Base-by-base conservation (phyloP, 2,113 vertebrate species). In the Phycodurus eques region DNA sequence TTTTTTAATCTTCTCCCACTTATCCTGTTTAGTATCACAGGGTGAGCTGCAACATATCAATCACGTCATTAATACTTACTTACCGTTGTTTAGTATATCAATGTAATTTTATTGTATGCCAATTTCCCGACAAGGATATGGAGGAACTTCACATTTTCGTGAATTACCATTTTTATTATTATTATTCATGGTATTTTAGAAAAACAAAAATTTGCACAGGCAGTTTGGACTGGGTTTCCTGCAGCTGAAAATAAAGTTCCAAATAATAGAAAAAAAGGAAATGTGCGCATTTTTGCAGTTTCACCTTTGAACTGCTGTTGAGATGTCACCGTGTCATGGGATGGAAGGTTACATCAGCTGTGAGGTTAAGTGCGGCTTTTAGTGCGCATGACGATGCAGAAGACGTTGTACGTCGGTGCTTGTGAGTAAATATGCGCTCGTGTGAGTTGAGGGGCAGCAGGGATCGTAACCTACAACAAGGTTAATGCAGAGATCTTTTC, bases 401-500 rank as follows among this genome's bases (percentile, higher is more conserved):
- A 77, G 83, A 63, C 4, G 15, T 67, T 78, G 82, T 70, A 19
- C 35, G 73, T 60, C 4, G n/a, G 59, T 72, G 70, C 64, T 47
- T 47, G 8, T 47, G 72, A 76, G 63, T 64, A 53, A 68, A 71
- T 71, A 31, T 73, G 47, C 62, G 53, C 74, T 63, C 61, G 65
- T 8, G 17, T n/a, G 42, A 2, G 35, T 73, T 1, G 17, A 1
- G 68, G 67, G 68, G 66, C 71, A 74, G 73, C 35, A 57, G 57
- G 56, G 78, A 79, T 85, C 67, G 10, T 83, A 77, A 86, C 89
- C 88, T 61, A 77, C 80, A 89, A 88, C 88, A 90, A 86, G 87
- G 89, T 90, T 82, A 88, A 67, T 75, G 72, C 84, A 84, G 76
- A 78, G 82, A 87, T 75, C 80, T 64, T 73, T 67, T 75, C 53